Base-by-base conservation (phyloP, 2,888 invertebrate genomes). In the Gasteruption jaculator region DNA sequence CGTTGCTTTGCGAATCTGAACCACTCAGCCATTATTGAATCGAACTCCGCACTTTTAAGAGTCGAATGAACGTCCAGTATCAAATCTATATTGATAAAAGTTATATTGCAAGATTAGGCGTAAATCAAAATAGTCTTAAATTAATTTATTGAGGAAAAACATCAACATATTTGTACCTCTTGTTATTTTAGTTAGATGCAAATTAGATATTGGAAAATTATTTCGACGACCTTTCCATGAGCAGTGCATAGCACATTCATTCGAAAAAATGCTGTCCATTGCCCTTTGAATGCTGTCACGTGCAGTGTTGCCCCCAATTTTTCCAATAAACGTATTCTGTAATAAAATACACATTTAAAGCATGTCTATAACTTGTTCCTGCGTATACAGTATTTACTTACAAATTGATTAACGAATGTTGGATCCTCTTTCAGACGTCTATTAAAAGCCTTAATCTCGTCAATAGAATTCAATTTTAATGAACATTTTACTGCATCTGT, bases 1-100 rank as follows among this genome's bases (percentile, higher is more conserved):
- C 41, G 41, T 11, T 41, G 41, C 14, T 41, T 41, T 8, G 24
- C 36, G 32, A 41, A 41, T 26, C 41, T 24, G 19, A 36, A 41
- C 41, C 41, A 41, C 26, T 41, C 41, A 8, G 24, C 30, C 31
- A 36, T 26, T 31, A 37, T 41, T 21, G 35, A 35, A 36, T 41
- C 36, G n/a, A 36, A 35, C 19, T 30, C 30, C 31, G 37, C 37
- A 31, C 37, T 26, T 21, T 41, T 41, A 14, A 20, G 25, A 19
- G 36, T 22, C 14, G 25, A 37, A 30, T 36, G 18, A 20, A 24
- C 22, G 31, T 36, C 41, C 14, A 41, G 19, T 31, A 36, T 19
- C 16, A 32, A 36, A 18, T 41, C 41, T 41, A 37, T 24, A 22
- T 29, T 14, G 29, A 10, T 29, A 27, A n/a, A n/a, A n/a, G n/a